Percentiles rank a stretch among this genome's conserved stretches.
Conservation (phyloP, 2,888 invertebrate species). For the Tigriopus californicus region DNA sequence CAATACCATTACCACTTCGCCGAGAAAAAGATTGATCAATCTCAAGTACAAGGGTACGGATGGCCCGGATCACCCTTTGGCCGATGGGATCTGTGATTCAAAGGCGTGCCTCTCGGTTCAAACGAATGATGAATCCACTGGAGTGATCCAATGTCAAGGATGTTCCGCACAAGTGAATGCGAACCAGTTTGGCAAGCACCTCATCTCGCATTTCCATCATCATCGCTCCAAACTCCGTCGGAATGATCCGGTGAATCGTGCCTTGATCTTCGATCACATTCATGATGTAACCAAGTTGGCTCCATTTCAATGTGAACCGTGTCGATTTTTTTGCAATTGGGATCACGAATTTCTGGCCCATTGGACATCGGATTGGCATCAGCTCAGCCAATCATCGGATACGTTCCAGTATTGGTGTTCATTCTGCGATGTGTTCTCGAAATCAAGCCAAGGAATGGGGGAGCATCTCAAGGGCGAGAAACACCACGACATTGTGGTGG, state of each 20-base stretch:
- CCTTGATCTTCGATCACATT: constrained; percentile 54
- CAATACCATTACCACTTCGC: too few species aligned
- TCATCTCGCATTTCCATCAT: constrained; percentile 68
- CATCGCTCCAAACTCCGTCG: constrained; percentile 34
- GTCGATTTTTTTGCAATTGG: constrained; percentile 59
- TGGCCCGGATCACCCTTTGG: too few species aligned
- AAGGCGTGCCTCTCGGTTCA: too few species aligned
- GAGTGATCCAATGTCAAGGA: not conserved
- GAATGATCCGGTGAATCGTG: constrained; percentile 29
- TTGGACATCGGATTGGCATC: not conserved
- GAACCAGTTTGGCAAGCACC: constrained; percentile 56
- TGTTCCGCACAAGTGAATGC: not conserved
- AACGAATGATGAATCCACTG: not conserved
- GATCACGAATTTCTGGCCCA: constrained; percentile 43
- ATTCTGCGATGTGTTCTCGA: constrained; percentile 34
- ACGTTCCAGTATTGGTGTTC: constrained; percentile 43
- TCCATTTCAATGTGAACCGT: constrained; percentile 66
- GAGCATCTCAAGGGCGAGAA: constrained; percentile 43
- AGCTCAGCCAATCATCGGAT: constrained; percentile 23
- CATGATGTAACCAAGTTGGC: constrained; percentile 55
- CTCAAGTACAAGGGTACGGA: too few species aligned
- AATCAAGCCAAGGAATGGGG: constrained; percentile 43
- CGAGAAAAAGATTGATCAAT: too few species aligned
- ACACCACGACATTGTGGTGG: constrained; percentile 51
- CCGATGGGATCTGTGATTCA: too few species aligned